Evolutionary conservation across 2,797 vertebrate species (phyloP).

Genomic region (Schizopygopsis pylzovi): DNA sequence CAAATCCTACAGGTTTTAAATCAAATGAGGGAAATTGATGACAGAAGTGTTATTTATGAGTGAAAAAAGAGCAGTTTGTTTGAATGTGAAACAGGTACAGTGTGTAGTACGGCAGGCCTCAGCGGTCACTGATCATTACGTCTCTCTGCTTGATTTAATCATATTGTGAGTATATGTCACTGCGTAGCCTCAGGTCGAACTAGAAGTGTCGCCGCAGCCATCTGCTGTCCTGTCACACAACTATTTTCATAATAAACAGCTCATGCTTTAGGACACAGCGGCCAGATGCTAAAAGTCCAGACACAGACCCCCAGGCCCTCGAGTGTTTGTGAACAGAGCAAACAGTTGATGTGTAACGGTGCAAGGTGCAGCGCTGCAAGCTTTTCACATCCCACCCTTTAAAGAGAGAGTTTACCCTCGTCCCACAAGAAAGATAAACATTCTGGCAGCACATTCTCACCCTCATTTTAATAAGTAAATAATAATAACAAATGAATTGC

Average conservation of each 20-base stretch:
- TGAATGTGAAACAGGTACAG: neutral
- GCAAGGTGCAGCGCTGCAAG: slow-evolving; percentile 15
- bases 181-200: slow-evolving; percentile 33
- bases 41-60: neutral
- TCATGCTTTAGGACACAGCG: slow-evolving; percentile 66
- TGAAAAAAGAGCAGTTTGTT: neutral
- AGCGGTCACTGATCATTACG: neutral
- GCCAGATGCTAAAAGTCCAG: slow-evolving; percentile 52
- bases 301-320: slow-evolving; percentile 5
- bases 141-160: slow-evolving; percentile 35
- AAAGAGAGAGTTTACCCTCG: neutral
- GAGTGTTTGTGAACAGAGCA: slow-evolving; percentile 38
- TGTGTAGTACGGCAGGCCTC: neutral
- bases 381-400: slow-evolving; percentile 7
- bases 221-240: slow-evolving; percentile 47
- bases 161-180: slow-evolving; percentile 44
- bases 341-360: slow-evolving; percentile 22
- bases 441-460: neutral
- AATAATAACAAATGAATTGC: too few species aligned
- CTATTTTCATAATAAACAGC: slow-evolving; percentile 69
- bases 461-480: too few species aligned
- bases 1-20: neutral
- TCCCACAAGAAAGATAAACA: neutral
- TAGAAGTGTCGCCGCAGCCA: slow-evolving; percentile 23
- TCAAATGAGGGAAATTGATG: neutral